Conservation (phyloP, 2,888 invertebrate species). For the Drosophila recens region DNA sequence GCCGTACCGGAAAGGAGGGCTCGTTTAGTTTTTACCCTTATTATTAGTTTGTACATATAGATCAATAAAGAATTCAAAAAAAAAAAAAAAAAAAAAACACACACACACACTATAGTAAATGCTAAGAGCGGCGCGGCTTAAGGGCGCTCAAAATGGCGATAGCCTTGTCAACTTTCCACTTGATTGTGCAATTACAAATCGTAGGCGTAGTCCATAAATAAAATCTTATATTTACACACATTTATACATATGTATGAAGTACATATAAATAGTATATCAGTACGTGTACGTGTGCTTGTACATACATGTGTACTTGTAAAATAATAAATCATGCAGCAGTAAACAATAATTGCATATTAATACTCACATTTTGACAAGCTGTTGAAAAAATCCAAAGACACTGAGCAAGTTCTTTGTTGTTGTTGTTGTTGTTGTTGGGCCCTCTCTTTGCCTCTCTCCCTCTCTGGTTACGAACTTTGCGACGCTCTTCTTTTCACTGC, state of each 20-base stretch:
- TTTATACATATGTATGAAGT: neutral
- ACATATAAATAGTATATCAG: neutral
- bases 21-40: too few species aligned
- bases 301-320: conserved; percentile 18
- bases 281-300: conserved; percentile 10
- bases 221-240: conserved; percentile 18
- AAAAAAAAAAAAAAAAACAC: too few species aligned
- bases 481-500: conserved; percentile 38
- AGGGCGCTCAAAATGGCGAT: conserved; percentile 63
- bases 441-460: conserved; percentile 3
- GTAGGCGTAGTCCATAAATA: conserved; percentile 72
- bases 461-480: conserved; percentile 15
- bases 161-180: conserved; percentile 60
- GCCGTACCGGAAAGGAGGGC: too few species aligned
- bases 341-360: conserved; percentile 77
- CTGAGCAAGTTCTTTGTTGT: conserved; percentile 20
- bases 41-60: too few species aligned
- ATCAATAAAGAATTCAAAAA: too few species aligned
- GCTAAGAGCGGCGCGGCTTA: conserved; percentile 34
- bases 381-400: conserved; percentile 38
- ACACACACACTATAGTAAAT: too few species aligned
- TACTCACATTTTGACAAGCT: conserved; percentile 62
- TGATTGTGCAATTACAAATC: conserved; percentile 70
- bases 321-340: conserved; percentile 56
- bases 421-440: neutral